These are phyloP conservation scores for Lepus americanus DNA, from an alignment of 2,113 vertebrate genomes.

Conservation along the genomic window DNA sequence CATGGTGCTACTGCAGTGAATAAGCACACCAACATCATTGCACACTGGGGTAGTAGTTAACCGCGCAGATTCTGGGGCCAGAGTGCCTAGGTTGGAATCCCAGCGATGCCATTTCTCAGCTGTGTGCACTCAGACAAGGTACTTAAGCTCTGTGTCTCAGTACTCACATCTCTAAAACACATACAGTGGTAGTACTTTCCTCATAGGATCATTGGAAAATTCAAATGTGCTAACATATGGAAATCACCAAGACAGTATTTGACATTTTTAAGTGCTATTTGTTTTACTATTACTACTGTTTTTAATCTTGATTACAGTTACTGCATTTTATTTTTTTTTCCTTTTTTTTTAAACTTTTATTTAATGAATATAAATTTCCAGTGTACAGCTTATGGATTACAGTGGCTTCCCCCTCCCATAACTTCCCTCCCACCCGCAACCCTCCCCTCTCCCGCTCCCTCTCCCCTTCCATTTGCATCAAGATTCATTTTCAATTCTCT, in stretches of 20 bases:
- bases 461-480: too few relatives aligned
- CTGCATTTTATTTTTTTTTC: constrained; percentile 42
- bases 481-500: too few relatives aligned
- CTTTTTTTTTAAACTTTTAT: too few relatives aligned
- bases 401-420: too few relatives aligned
- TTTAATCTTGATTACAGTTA: constrained; percentile 3
- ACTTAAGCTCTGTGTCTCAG: not conserved
- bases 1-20: not conserved
- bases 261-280: not conserved
- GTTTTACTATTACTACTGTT: constrained; percentile 27
- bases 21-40: not conserved
- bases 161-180: constrained; percentile 23
- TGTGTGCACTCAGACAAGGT: not conserved
- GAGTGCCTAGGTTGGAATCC: not conserved
- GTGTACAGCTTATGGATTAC: too few relatives aligned
- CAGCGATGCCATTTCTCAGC: not conserved
- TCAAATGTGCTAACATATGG: not conserved
- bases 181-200: not conserved
- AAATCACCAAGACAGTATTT: not conserved
- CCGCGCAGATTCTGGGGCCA: not conserved
- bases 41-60: not conserved
- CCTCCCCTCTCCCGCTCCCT: too few relatives aligned
- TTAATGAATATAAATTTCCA: too few relatives aligned
- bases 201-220: constrained; percentile 42
- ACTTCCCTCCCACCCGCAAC: too few relatives aligned